These are phyloP conservation scores for Euwallacea fornicatus DNA, from an alignment of 1,140 invertebrate species.

Conservation along the genomic window DNA sequence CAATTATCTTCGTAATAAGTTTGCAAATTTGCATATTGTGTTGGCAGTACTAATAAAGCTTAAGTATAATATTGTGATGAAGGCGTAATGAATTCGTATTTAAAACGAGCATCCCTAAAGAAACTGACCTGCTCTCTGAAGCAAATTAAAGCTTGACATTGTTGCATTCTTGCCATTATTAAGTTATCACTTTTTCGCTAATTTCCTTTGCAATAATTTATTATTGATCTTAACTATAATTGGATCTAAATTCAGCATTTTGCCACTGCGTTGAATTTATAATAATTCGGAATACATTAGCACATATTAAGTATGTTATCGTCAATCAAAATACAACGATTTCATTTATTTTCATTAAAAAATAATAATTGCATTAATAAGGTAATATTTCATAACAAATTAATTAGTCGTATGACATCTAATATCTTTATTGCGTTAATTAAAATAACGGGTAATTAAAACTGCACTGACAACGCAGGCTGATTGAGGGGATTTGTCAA, in stretches of 20 bases:
- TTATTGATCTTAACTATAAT: not conserved
- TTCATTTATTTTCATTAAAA: not conserved
- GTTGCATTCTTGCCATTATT: too few species aligned
- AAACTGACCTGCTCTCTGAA: too few species aligned
- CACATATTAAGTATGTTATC: not conserved
- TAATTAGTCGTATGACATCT: slow-evolving; percentile 3
- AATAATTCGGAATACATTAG: not conserved
- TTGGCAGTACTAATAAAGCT: slow-evolving; percentile 8
- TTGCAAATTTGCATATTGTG: slow-evolving; percentile 19
- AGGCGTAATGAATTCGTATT: too few species aligned
- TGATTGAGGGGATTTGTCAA: too few species aligned
- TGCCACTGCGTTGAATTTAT: not conserved
- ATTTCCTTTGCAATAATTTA: too few species aligned
- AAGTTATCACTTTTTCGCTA: too few species aligned
- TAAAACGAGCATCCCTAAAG: too few species aligned
- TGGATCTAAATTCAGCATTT: not conserved
- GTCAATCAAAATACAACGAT: slow-evolving; percentile 2
- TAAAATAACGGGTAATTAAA: not conserved
- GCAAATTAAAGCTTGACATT: too few species aligned
- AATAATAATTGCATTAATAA: slow-evolving; percentile 2
- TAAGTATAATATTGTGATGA: too few species aligned
- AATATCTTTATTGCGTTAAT: slow-evolving; percentile 3
- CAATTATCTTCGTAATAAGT: slow-evolving; percentile 18
- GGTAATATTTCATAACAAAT: not conserved
- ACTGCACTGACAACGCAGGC: too few species aligned